phyloP scores from a whole-genome alignment of 2,888 invertebrate genomes.

The Leptopterna dolabrata region DNA sequence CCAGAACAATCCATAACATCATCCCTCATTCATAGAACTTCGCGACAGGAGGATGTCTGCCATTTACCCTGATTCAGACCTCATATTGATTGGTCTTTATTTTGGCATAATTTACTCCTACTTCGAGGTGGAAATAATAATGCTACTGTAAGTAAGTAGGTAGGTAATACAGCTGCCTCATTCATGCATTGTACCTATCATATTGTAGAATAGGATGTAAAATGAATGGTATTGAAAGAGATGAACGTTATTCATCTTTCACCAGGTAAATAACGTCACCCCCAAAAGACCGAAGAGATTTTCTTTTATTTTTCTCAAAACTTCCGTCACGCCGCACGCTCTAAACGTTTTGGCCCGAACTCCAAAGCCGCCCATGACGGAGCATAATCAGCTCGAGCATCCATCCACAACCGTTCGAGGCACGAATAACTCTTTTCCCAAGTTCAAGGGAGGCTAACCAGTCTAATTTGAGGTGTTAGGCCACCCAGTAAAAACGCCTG shows the following conservation, averaged over 20 bases:
- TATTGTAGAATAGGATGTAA: too few species aligned
- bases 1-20: neutral
- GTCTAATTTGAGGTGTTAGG: neutral
- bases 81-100: too few species aligned
- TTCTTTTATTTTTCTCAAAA: neutral
- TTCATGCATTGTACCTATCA: too few species aligned
- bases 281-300: neutral
- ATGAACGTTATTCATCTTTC: too few species aligned
- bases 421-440: neutral
- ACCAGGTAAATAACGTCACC: neutral
- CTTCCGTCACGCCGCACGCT: neutral
- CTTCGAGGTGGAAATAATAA: too few species aligned
- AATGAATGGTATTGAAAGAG: too few species aligned
- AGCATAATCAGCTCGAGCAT: neutral
- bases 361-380: neutral
- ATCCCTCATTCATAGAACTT: neutral
- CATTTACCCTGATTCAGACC: too few species aligned
- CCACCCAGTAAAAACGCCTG: neutral
- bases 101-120: too few species aligned
- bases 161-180: too few species aligned
- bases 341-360: neutral
- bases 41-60: too few species aligned
- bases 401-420: neutral
- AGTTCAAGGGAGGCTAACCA: neutral
- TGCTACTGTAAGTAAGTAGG: too few species aligned